These are phyloP conservation scores for Chitala chitala DNA, from an alignment of 2,113 vertebrate species.

Conservation along the genomic window DNA sequence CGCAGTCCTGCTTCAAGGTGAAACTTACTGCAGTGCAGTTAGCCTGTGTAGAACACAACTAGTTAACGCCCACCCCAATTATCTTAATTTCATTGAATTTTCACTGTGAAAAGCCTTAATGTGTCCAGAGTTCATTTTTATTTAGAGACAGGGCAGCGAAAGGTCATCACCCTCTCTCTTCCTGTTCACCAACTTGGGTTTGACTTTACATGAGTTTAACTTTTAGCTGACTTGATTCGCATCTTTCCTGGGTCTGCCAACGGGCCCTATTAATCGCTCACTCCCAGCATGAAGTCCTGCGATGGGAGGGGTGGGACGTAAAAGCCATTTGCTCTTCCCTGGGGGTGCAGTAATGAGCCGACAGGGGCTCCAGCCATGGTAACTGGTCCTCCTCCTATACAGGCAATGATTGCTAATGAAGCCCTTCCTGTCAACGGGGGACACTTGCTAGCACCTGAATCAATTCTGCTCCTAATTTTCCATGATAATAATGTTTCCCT, in stretches of 20 bases:
- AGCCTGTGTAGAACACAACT: no score
- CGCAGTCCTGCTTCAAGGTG: background rate
- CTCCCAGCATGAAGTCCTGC: background rate
- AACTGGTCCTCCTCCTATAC: background rate
- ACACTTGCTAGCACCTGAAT: background rate
- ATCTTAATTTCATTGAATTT: no score
- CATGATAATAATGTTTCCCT: background rate
- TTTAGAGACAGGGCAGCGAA: no score
- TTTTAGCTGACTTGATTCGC: background rate
- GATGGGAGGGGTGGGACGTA: background rate
- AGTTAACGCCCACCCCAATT: no score
- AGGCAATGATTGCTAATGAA: background rate
- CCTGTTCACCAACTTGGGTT: background rate
- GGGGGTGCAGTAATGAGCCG: constrained; percentile 7
- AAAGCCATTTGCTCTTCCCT: background rate
- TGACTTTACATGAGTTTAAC: background rate
- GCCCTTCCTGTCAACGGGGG: background rate
- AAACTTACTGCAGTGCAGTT: no score
- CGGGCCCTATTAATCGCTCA: background rate
- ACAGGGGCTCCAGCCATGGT: background rate
- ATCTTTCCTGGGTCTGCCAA: background rate
- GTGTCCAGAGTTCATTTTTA: no score
- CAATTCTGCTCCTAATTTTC: background rate
- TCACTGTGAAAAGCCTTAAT: no score
- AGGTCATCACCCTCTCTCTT: no score